phyloP scores from a whole-genome alignment of 2,113 vertebrate species.

The Onychostoma macrolepis region DNA sequence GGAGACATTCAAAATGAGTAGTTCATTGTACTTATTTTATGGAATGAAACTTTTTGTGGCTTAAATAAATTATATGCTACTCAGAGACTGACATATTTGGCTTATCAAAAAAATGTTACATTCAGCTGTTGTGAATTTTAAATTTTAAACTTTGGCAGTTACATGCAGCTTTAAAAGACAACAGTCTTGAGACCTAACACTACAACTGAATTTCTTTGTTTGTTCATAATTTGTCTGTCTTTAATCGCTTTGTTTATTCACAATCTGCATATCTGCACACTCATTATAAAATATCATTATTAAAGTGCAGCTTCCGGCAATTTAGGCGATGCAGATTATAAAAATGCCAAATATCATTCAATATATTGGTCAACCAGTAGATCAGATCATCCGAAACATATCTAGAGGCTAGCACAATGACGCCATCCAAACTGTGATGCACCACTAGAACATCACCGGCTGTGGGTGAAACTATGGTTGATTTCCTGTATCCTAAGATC shows the following conservation, averaged over 20 bases:
- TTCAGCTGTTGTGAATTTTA: too few species aligned
- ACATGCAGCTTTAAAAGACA: background rate
- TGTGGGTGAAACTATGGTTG: background rate
- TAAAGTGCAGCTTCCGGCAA: background rate
- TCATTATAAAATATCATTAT: background rate
- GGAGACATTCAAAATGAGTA: too few species aligned
- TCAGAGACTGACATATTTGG: too few species aligned
- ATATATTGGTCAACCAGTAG: background rate
- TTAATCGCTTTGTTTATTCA: background rate
- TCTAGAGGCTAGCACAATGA: slow-evolving; percentile 42
- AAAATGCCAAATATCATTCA: background rate
- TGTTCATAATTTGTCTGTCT: background rate
- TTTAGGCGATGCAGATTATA: background rate
- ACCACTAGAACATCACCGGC: background rate
- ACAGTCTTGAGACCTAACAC: too few species aligned
- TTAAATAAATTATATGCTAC: too few species aligned
- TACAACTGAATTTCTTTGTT: background rate
- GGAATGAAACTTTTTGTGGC: too few species aligned
- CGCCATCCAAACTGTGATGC: slow-evolving; percentile 10
- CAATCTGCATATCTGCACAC: too few species aligned
- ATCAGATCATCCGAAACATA: background rate
- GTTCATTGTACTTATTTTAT: too few species aligned
- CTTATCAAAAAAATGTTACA: too few species aligned
- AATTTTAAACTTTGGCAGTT: background rate
- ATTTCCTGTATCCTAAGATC: background rate